These are phyloP conservation scores for Sphaeramia orbicularis DNA, from an alignment of 2,797 vertebrate species.

Conservation along the genomic window DNA sequence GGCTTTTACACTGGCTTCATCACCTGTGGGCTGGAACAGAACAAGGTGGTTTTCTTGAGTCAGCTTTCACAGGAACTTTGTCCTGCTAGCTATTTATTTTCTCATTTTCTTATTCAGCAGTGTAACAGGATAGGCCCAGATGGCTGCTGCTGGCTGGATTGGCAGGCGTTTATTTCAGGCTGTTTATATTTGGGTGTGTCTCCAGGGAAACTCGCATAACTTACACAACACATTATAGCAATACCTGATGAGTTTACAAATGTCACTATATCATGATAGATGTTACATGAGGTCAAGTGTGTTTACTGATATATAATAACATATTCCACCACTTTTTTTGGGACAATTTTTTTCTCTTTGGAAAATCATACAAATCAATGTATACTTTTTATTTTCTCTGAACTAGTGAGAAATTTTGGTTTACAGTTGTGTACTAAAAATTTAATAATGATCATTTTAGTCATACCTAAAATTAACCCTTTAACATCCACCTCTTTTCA, in stretches of 20 bases:
- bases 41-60: constrained; percentile 60
- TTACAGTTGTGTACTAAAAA: too few relatives aligned
- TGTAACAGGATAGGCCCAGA: constrained; percentile 73
- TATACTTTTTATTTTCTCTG: too few relatives aligned
- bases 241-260: constrained; percentile 66
- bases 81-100: constrained; percentile 71
- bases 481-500: too few relatives aligned
- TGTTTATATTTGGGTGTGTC: constrained; percentile 78
- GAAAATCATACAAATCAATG: too few relatives aligned
- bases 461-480: too few relatives aligned
- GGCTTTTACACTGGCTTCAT: constrained; percentile 45
- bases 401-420: too few relatives aligned
- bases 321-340: neutral
- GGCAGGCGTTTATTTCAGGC: constrained; percentile 62
- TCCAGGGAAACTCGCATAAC: constrained; percentile 61
- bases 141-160: constrained; percentile 51
- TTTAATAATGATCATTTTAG: too few relatives aligned
- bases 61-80: constrained; percentile 59
- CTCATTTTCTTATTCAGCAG: constrained; percentile 72
- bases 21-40: constrained; percentile 63
- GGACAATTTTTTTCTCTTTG: too few relatives aligned
- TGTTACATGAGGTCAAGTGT: constrained; percentile 7
- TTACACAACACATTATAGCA: constrained; percentile 54
- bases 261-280: constrained; percentile 20
- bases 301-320: constrained; percentile 13